These are phyloP conservation scores for Archegozetes longisetosus DNA, from an alignment of 1,140 invertebrate genomes.

Conservation along the genomic window DNA sequence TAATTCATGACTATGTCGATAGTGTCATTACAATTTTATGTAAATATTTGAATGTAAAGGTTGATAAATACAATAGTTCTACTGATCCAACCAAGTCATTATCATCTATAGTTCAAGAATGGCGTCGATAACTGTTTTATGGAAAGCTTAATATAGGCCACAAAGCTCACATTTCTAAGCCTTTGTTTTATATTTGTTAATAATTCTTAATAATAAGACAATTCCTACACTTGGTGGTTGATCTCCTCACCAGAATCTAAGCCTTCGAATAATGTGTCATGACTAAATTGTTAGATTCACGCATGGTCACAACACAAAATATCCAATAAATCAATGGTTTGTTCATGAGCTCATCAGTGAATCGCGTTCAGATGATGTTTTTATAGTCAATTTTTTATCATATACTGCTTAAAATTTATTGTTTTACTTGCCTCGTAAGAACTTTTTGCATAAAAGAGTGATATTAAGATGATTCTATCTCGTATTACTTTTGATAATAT, in stretches of 20 bases:
- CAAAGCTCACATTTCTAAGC: neutral
- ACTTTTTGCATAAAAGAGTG: too few species aligned
- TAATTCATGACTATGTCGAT: conserved; percentile 79
- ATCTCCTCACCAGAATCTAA: too few species aligned
- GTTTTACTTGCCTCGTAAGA: too few species aligned
- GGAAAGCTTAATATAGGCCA: neutral
- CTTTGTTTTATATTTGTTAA: neutral
- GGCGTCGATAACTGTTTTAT: neutral
- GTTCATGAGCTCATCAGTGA: too few species aligned
- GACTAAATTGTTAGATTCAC: neutral
- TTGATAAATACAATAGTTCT: conserved; percentile 46
- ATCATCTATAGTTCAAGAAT: neutral
- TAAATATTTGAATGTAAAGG: conserved; percentile 48
- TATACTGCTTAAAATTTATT: too few species aligned
- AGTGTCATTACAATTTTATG: conserved; percentile 58
- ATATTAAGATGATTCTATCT: too few species aligned
- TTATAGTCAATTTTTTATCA: too few species aligned
- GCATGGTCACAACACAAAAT: neutral
- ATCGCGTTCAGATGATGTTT: too few species aligned
- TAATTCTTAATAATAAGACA: neutral
- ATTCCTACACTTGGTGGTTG: too few species aligned
- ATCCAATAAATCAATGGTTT: too few species aligned
- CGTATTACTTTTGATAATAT: too few species aligned
- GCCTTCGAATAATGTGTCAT: neutral
- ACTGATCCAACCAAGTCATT: conserved; percentile 39